phyloP scores from a whole-genome alignment of 2,797 vertebrate genomes.

The Monodelphis domestica region DNA sequence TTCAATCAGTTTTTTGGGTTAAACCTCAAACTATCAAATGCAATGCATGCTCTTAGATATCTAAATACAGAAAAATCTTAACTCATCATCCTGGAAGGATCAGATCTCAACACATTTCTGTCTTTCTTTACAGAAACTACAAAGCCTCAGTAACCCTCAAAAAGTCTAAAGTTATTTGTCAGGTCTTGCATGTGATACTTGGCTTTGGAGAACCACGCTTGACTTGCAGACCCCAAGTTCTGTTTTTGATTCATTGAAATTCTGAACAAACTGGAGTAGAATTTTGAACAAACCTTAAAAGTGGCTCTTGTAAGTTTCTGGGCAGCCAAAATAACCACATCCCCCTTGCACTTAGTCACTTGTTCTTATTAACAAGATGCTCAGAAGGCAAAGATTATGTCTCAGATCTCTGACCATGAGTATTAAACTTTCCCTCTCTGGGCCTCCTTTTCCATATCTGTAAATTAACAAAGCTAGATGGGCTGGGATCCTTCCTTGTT shows the following conservation, averaged over 20 bases:
- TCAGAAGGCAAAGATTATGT: neutral
- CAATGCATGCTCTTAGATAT: neutral
- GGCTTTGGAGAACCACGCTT: neutral
- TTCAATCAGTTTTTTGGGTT: slow-evolving; percentile 71
- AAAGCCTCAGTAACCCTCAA: slow-evolving; percentile 15
- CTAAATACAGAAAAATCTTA: slow-evolving; percentile 56
- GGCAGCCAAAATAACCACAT: neutral
- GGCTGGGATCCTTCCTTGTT: neutral
- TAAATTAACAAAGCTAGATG: slow-evolving; percentile 4
- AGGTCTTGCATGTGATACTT: neutral
- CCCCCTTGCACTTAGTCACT: neutral
- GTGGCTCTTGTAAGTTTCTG: neutral
- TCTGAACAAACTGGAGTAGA: neutral
- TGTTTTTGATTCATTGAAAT: neutral
- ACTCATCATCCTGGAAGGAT: slow-evolving; percentile 55
- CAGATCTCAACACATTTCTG: slow-evolving; percentile 23
- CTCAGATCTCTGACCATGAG: neutral
- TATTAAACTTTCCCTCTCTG: neutral
- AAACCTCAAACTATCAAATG: slow-evolving; percentile 60
- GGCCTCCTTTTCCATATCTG: slow-evolving; percentile 16
- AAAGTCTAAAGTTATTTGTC: slow-evolving; percentile 1
- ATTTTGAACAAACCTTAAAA: too few species aligned
- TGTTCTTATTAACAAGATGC: neutral
- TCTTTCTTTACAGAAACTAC: slow-evolving; percentile 28
- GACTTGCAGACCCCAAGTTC: slow-evolving; percentile 2